Evolutionary conservation across 2,797 vertebrate genomes (phyloP).

Genomic region (Neosilurus mollespiculum): DNA sequence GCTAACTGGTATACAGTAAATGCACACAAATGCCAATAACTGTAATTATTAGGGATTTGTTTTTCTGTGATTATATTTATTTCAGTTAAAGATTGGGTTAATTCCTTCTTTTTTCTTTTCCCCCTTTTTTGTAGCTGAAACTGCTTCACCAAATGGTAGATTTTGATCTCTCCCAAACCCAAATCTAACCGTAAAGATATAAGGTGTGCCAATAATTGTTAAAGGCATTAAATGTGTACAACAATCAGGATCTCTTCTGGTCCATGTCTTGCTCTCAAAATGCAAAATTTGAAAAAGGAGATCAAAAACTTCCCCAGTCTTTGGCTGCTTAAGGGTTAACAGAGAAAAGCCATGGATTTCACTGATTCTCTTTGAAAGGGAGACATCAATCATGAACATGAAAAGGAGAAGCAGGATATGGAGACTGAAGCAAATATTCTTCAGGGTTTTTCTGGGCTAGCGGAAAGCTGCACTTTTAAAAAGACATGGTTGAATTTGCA

Average conservation of each 20-base stretch:
- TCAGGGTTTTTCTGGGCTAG: constrained; percentile 8
- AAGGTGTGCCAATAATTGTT: no score
- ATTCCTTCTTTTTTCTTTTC: no score
- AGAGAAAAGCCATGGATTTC: constrained; percentile 35
- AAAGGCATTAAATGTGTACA: background rate
- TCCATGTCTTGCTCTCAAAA: background rate
- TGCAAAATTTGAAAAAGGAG: background rate
- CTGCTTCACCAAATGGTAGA: no score
- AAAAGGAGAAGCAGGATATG: constrained; percentile 36
- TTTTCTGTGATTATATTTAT: no score
- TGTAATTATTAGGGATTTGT: no score
- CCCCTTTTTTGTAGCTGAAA: no score
- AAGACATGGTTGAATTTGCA: background rate
- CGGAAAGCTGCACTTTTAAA: constrained; percentile 17
- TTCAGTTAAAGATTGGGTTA: no score
- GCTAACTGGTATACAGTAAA: no score
- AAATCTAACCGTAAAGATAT: no score
- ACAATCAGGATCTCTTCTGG: background rate
- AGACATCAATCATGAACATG: constrained; percentile 40
- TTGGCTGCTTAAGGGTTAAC: constrained; percentile 17
- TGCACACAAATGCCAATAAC: no score
- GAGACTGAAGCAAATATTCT: constrained; percentile 8
- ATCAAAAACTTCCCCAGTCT: background rate
- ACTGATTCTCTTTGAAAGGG: constrained; percentile 40
- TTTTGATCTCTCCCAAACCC: no score